Base-by-base conservation (phyloP, 2,888 invertebrate genomes). In the Flexamia atlantica region DNA sequence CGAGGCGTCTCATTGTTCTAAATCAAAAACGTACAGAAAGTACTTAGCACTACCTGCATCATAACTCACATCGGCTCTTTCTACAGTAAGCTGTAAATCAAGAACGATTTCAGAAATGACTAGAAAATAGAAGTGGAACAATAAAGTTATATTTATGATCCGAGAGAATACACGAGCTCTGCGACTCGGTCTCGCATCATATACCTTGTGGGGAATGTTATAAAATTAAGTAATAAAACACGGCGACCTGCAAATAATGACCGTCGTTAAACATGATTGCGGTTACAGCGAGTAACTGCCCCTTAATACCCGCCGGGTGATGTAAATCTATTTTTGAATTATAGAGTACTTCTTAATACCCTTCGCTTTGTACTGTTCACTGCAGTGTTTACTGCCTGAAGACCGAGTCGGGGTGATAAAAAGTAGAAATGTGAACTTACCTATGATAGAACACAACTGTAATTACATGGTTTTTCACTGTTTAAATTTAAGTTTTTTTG, bases 201-300 rank as follows among this genome's bases (percentile, higher is more conserved):
- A 32, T 14, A 32, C 36, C 68, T 68, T 32, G 68, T 68, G 68
- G 68, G 23, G 68, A 68, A 32, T 68, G 68, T 68, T 68, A 68
- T 68, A 68, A 68, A 68, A 68, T 68, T 68, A 68, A 68, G 68
- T 68, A 68, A 68, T 68, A 68, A 68, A 68, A 68, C 68, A 36
- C 36, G 17, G 64, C 23, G 32, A 32, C 36, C 14, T 36, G 68
- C 68, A 68, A 68, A 68, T 68, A 68, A 68, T 32, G 68, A n/a
- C 68, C 64, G 30, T 2, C 64, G 30, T 64, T 64, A 14, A 36
- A 36, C 36, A 36, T 68, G n/a, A 68, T 68, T 68, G 32, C 30
- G n/a, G 68, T 36, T 68, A 36, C 32, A 7, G 4, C n/a, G 32
- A 30, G 36, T 68, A 32, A 68, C 30, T 32, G 68, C 68, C 20